Evolutionary conservation across 2,888 invertebrate species (phyloP), one percentile per base, ranked within the genome.

Genomic region (Coleophora deauratella): DNA sequence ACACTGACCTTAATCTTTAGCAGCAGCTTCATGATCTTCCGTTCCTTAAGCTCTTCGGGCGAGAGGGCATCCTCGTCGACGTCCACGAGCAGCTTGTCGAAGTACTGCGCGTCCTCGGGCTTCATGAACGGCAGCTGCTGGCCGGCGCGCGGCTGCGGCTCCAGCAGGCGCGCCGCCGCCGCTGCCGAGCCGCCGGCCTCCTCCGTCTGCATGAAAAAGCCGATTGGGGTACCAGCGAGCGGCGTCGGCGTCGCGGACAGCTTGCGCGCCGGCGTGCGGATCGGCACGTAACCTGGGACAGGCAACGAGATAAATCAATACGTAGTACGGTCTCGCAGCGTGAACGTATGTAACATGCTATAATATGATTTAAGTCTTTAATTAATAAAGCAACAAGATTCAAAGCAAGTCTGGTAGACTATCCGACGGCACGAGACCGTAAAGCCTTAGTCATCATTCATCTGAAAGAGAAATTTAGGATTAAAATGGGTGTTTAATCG

Each of bases 21-120:
- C 55, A 99, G 75, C 9, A 99, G 87, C 68, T 98, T 98, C 99
- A 99, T 99, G 38, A 99, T 99, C 84, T 99, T 99, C 35, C 99
- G 88, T 75, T 99, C 99, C 70, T 98, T 99, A 53, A 96, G 93
- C 72, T 99, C 99, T 62, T 99, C 99, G 0, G 98, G 97, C 39
- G 95, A 93, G 32, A 99, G 87, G 0, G 93, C 84, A 64, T 98
- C 98, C 81, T 99, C 99, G 74, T 99, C 99, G 27, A 99, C 98
- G 69, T 99, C 99, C 41, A 97, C 92, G 52, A 99, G 88, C 50
- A 99, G 87, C 80, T 99, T 99, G 79, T 99, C 99, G 80, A 99
- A 99, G 84, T 99, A 99, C 84, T 99, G 99, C 35, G 99, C 98
- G 84, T 98, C 98, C 79, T 99, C 99, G 0, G 99, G 99, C 76